A percentile compares a stretch with the other conserved stretches of the same genome.
These are phyloP conservation scores for Platysteira castanea DNA, from an alignment of 2,113 vertebrate species.

Conservation along the genomic window DNA sequence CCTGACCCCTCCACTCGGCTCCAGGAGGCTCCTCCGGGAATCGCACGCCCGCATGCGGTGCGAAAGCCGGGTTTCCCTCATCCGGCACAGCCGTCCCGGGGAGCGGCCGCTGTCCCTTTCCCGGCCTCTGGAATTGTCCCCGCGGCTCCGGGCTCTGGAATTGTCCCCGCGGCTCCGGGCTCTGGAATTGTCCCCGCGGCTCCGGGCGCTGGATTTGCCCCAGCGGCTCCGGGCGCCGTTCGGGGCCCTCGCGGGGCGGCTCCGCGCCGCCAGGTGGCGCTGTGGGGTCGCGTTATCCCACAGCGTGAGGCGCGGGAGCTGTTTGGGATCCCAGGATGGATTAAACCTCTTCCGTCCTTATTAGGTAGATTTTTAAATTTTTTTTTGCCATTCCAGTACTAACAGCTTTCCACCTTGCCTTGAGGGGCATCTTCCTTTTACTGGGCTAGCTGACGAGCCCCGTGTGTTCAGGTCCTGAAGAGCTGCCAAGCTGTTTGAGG, in stretches of 20 bases:
- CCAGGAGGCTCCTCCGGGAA: background rate
- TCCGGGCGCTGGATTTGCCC: too few relatives aligned
- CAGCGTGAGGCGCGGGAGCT: background rate
- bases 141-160: background rate
- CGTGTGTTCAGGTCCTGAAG: background rate
- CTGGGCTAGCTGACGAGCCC: accelerated
- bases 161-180: background rate
- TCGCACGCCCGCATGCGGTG: accelerated
- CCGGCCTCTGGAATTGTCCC: background rate
- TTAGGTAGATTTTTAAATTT: too few relatives aligned
- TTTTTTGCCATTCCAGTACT: background rate
- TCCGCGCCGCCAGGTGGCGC: background rate
- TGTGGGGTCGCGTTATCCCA: background rate
- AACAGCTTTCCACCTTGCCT: background rate
- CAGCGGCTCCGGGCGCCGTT: background rate
- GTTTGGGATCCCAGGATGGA: accelerated
- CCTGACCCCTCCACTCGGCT: accelerated
- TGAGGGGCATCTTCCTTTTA: background rate
- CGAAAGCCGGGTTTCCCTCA: accelerated
- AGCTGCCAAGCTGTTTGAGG: background rate
- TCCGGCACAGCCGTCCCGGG: accelerated
- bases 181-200: background rate
- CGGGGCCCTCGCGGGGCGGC: background rate
- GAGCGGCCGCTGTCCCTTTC: accelerated
- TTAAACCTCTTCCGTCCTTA: background rate